These are phyloP conservation scores for Agrotis segetum DNA, from an alignment of 2,888 invertebrate genomes.

Conservation along the genomic window DNA sequence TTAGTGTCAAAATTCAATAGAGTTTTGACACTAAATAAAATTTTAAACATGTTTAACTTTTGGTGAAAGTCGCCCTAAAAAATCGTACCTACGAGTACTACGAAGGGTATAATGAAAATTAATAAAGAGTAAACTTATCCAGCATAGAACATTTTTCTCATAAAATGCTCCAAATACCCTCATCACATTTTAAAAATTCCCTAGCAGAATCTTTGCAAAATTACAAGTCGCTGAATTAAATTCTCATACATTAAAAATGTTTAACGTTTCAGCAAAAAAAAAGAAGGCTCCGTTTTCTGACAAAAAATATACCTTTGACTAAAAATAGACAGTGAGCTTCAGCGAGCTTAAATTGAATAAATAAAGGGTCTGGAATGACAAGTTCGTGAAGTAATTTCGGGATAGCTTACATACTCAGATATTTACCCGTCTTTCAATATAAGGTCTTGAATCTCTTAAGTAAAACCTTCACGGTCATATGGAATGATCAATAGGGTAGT, in stretches of 20 bases:
- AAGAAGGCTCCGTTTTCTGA: constrained; percentile 6
- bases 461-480: background rate
- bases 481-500: constrained; percentile 1
- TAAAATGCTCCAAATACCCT: constrained; percentile 13
- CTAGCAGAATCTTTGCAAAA: constrained; percentile 16
- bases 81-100: too few relatives aligned
- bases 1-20: too few relatives aligned
- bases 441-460: constrained; percentile 76
- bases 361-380: constrained; percentile 30
- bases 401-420: constrained; percentile 20
- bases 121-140: background rate
- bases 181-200: constrained; percentile 28
- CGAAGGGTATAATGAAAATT: background rate
- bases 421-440: constrained; percentile 64
- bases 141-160: constrained; percentile 8
- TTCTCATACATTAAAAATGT: constrained; percentile 37
- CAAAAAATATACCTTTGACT: constrained; percentile 18
- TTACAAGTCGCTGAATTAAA: constrained; percentile 27
- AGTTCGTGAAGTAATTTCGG: constrained; percentile 38
- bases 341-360: constrained; percentile 27
- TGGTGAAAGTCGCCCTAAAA: too few relatives aligned
- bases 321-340: constrained; percentile 10
- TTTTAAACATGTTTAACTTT: too few relatives aligned
- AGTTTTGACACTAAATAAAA: too few relatives aligned
- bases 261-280: constrained; percentile 31